Conservation (phyloP, 1,140 invertebrate genomes). For the Halyomorpha halys region DNA sequence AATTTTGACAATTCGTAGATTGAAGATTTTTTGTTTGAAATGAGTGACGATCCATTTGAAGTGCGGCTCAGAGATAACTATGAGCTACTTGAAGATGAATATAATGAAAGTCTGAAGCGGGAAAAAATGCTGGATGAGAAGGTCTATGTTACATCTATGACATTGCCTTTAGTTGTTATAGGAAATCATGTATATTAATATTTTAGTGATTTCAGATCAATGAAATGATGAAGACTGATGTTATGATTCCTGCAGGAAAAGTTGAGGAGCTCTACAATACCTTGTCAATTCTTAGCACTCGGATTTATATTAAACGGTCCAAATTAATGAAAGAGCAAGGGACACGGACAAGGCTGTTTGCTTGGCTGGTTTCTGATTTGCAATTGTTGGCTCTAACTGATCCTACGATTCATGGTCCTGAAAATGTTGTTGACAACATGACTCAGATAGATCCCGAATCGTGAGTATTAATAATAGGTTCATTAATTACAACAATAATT, state of each 20-base stretch:
- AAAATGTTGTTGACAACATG: conserved; percentile 63
- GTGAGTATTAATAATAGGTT: conserved; percentile 30
- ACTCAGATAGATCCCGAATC: conserved; percentile 69
- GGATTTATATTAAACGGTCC: conserved; percentile 90
- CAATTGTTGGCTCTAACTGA: conserved; percentile 80
- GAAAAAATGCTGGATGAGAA: conserved; percentile 80
- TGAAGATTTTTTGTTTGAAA: conserved; percentile 74
- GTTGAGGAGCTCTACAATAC: conserved; percentile 82
- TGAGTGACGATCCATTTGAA: conserved; percentile 97
- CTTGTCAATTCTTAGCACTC: conserved; percentile 77
- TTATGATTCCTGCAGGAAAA: conserved; percentile 71
- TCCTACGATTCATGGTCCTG: conserved; percentile 69
- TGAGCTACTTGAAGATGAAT: conserved; percentile 91
- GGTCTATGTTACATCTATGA: conserved; percentile 41
- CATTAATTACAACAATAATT: too few species aligned
- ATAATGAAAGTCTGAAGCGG: conserved; percentile 88
- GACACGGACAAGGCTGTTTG: conserved; percentile 63
- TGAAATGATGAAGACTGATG: conserved; percentile 65
- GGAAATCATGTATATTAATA: not conserved
- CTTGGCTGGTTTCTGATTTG: conserved; percentile 67
- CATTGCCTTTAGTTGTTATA: not conserved
- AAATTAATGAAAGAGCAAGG: conserved; percentile 62
- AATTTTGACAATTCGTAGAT: conserved; percentile 42
- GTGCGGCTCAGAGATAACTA: conserved; percentile 92
- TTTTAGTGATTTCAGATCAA: conserved; percentile 38